Evolutionary conservation across 2,797 vertebrate genomes (phyloP).

Genomic region (Ptychobarbus kaznakovi): DNA sequence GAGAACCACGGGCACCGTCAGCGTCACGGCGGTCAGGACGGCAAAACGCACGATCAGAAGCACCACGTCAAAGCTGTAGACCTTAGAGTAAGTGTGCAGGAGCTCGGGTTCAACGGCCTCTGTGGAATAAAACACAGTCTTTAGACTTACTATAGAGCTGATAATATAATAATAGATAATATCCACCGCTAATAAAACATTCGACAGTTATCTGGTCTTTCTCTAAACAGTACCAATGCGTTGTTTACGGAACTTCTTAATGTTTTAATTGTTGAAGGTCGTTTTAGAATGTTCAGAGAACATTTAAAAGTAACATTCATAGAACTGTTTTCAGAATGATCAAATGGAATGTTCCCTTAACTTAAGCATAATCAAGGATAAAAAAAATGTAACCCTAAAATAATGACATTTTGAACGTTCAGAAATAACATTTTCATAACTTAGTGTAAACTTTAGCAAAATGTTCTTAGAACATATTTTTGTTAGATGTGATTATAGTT

Average conservation of each 20-base stretch:
- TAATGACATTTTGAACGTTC: not conserved
- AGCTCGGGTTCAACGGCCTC: constrained; percentile 88
- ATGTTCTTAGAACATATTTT: not conserved
- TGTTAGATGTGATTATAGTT: not conserved
- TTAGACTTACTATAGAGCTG: not conserved
- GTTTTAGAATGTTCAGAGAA: not conserved
- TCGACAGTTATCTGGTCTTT: not conserved
- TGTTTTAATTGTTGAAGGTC: not conserved
- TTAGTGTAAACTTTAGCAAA: not conserved
- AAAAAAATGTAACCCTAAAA: not conserved
- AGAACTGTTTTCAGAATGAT: not conserved
- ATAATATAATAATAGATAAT: not conserved
- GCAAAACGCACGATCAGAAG: constrained; percentile 94
- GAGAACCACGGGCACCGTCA: constrained; percentile 95
- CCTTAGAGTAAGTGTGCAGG: constrained; percentile 91
- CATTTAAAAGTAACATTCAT: not conserved
- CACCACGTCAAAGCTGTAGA: constrained; percentile 81
- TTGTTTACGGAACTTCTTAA: not conserved
- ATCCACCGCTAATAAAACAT: not conserved
- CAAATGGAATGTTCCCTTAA: not conserved
- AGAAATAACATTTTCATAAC: not conserved
- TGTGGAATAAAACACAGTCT: constrained; percentile 52
- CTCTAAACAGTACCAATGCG: not conserved
- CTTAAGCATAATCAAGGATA: no score
- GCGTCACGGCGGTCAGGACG: constrained; percentile 92